These are phyloP conservation scores for Dione juno DNA, from an alignment of 2,888 invertebrate genomes.

Conservation along the genomic window DNA sequence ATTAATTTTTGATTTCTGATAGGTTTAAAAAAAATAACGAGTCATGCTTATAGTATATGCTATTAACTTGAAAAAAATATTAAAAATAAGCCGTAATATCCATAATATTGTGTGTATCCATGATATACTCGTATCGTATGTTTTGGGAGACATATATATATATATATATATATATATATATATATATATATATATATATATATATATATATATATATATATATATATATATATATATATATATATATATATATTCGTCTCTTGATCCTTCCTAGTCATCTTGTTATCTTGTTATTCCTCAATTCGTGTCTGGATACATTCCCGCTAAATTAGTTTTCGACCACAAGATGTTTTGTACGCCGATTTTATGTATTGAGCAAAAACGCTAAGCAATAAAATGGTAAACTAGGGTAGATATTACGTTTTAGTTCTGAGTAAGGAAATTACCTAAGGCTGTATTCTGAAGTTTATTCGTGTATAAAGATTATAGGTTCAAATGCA, in stretches of 20 bases:
- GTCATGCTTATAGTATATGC: no score
- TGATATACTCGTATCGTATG: no score
- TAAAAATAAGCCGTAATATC: no score
- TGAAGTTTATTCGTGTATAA: background rate
- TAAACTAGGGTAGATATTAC: background rate
- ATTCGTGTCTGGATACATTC: slow-evolving; percentile 17
- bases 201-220: no score
- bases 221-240: no score
- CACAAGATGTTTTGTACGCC: slow-evolving; percentile 19
- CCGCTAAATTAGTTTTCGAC: slow-evolving; percentile 18
- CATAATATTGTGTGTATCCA: no score
- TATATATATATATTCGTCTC: slow-evolving; percentile 28
- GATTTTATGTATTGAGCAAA: slow-evolving; percentile 9
- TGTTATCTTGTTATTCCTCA: slow-evolving; percentile 27
- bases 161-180: no score
- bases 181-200: no score
- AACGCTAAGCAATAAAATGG: slow-evolving; percentile 6
- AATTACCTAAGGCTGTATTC: background rate
- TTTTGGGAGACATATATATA: no score
- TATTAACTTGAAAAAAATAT: no score
- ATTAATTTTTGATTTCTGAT: no score
- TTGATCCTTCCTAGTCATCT: slow-evolving; percentile 31
- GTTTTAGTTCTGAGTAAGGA: background rate
- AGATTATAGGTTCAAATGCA: background rate
- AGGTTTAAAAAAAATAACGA: no score